Evolutionary conservation across 1,140 invertebrate genomes (phyloP).

Genomic region (Parapsyche elsis): DNA sequence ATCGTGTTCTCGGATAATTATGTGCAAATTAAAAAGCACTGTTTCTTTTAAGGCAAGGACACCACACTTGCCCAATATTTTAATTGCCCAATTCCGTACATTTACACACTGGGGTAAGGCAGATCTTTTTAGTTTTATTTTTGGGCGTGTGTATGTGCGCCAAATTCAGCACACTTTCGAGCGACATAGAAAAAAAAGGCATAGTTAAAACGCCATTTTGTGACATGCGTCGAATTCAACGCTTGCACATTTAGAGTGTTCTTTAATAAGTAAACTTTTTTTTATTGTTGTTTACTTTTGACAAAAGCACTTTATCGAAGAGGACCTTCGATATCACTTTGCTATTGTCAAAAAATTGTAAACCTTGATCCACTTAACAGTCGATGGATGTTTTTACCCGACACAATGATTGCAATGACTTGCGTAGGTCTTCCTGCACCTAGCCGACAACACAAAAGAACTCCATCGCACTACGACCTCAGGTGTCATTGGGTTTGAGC

Average conservation of each 20-base stretch:
- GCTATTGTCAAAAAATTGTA: not conserved
- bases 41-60: slow-evolving; percentile 6
- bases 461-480: not conserved
- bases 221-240: too few species aligned
- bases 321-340: slow-evolving; percentile 4
- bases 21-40: not conserved
- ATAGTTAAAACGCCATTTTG: too few species aligned
- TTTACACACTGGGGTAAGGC: not conserved
- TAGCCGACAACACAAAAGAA: not conserved
- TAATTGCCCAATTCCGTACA: slow-evolving; percentile 4
- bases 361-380: slow-evolving; percentile 8
- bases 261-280: too few species aligned
- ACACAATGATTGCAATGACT: not conserved
- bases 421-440: not conserved
- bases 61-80: not conserved
- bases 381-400: too few species aligned
- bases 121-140: too few species aligned
- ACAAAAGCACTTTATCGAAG: not conserved
- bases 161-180: too few species aligned
- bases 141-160: too few species aligned
- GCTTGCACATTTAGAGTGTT: too few species aligned
- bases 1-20: not conserved
- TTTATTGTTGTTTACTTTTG: too few species aligned
- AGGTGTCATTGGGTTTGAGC: not conserved
- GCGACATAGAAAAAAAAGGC: too few species aligned